Evolutionary conservation across 2,797 vertebrate genomes (phyloP), one percentile per base, ranked within the genome.

Genomic region (Acipenser oxyrinchus): DNA sequence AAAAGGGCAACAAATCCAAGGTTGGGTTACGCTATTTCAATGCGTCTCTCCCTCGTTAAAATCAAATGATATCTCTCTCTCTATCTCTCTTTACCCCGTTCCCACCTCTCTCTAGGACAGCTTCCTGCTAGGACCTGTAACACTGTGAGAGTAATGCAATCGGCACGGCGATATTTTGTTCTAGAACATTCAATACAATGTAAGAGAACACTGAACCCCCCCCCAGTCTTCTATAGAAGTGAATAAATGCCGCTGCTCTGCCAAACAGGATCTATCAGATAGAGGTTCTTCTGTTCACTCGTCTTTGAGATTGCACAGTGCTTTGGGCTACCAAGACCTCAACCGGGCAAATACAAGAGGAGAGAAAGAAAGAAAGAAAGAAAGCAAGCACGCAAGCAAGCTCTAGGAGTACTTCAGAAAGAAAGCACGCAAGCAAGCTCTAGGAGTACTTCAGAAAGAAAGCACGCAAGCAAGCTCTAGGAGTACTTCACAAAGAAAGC

Each of bases 231-330:
- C 81, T 82, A 79, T 76, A 79, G 74, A 75, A 49, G 69, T 58
- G 69, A 74, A 72, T 74, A 76, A 51, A 18, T 67, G 75, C 74
- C 72, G 73, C 63, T 49, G 70, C 77, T 72, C 79, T 77, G 70
- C 73, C 72, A 64, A 73, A 75, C 73, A 76, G 77, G 15, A 18
- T 69, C 63, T 70, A 49, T 66, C 51, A 57, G 51, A 52, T 51
- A n/a, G 60, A 53, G 66, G 69, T 63, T 63, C 51, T 63, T 62
- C 60, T 62, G 64, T 70, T 77, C 81, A 78, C 81, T 83, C 81
- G 75, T 84, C 81, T 86, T 73, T 81, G 72, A 78, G 83, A 86
- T 84, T 81, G 83, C 72, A 84, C 78, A 84, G 75, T 74, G 83
- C 84, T 88, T 72, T 79, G 84, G 85, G 84, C 84, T 76, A 84